Evolutionary conservation across 2,113 vertebrate genomes (phyloP).

Genomic region (Sprattus sprattus): DNA sequence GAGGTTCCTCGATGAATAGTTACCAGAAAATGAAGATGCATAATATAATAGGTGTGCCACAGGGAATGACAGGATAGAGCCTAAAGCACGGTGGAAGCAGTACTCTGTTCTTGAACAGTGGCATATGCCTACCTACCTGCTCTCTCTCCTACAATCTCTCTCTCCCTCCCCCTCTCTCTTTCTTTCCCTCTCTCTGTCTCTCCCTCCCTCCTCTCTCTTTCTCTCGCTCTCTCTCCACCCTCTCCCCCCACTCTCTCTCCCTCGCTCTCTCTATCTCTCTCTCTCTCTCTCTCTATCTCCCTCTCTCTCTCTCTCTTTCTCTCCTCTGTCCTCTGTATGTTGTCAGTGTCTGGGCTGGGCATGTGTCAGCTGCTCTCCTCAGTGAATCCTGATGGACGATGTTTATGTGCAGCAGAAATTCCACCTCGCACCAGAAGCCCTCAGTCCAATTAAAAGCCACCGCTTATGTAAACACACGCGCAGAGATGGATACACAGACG

Average conservation of each 20-base stretch:
- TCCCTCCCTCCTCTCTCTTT: not conserved
- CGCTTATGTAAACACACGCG: slow-evolving; percentile 41
- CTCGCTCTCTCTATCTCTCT: not conserved
- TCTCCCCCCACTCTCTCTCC: not conserved
- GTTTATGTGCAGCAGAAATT: slow-evolving; percentile 61
- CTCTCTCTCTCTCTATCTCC: not conserved
- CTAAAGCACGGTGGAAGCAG: not conserved
- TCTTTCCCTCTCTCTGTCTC: not conserved
- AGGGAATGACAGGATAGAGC: not conserved
- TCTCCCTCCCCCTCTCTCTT: not conserved
- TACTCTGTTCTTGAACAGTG: not conserved
- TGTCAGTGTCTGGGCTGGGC: slow-evolving; percentile 50
- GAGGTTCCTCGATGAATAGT: too few species aligned
- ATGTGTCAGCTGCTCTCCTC: slow-evolving; percentile 24
- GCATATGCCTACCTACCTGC: not conserved
- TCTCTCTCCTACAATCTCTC: not conserved
- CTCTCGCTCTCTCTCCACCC: not conserved
- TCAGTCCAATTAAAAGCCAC: slow-evolving; percentile 60
- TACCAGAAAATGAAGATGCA: not conserved
- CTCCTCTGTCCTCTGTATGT: slow-evolving; percentile 46
- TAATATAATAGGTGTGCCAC: not conserved
- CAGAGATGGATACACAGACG: slow-evolving; percentile 15
- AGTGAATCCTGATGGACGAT: slow-evolving; percentile 65
- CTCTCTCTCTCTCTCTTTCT: not conserved
- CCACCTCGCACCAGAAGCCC: slow-evolving; percentile 55